Conservation (phyloP, 2,113 vertebrate species). For the Gopherus evgoodei region DNA sequence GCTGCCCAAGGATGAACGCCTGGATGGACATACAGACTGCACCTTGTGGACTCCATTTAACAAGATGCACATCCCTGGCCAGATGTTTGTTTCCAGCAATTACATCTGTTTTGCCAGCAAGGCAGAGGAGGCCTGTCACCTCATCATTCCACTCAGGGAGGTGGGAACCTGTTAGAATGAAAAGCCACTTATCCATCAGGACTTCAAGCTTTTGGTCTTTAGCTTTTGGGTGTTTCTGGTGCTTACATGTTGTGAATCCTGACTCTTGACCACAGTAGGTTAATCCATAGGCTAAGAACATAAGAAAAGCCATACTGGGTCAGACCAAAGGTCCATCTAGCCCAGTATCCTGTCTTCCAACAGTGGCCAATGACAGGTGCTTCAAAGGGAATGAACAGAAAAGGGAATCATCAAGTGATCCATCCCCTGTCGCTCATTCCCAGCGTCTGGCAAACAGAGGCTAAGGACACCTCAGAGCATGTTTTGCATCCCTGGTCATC, state of each 20-base stretch:
- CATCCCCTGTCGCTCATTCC: too few species aligned
- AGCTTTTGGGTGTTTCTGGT: background rate
- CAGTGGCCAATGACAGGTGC: too few species aligned
- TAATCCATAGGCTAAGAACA: background rate
- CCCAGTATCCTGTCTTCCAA: too few species aligned
- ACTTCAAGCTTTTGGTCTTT: background rate
- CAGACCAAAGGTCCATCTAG: too few species aligned
- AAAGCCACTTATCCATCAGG: background rate
- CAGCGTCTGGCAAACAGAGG: too few species aligned
- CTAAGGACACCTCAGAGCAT: too few species aligned
- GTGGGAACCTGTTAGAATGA: conserved; percentile 70
- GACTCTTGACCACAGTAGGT: background rate
- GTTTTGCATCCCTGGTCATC: too few species aligned
- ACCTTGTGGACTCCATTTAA: conserved; percentile 96
- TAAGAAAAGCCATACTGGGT: background rate
- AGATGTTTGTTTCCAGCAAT: conserved; percentile 98
- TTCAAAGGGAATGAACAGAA: too few species aligned
- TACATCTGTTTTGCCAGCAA: conserved; percentile 97
- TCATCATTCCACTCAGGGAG: conserved; percentile 97
- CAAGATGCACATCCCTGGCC: conserved; percentile 94
- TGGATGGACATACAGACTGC: conserved; percentile 96
- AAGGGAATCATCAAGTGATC: background rate
- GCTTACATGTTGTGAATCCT: background rate
- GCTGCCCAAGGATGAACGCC: conserved; percentile 90
- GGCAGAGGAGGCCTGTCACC: conserved; percentile 92